These are phyloP conservation scores for Calycopis cecrops DNA, from an alignment of 1,140 invertebrate genomes.

Conservation along the genomic window DNA sequence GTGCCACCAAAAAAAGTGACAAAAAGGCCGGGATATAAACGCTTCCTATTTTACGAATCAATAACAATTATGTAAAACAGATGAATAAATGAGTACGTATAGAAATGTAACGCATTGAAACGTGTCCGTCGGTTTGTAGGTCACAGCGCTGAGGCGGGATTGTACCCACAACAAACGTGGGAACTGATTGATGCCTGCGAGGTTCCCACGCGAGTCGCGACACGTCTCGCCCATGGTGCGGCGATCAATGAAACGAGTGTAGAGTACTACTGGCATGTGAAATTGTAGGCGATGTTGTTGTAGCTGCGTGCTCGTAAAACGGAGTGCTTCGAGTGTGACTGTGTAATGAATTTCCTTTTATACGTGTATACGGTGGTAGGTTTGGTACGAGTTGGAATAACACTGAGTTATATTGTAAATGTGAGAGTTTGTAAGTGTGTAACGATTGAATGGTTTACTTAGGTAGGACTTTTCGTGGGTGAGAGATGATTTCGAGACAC, in stretches of 20 bases:
- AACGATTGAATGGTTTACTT: no score
- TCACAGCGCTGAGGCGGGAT: conserved; percentile 26
- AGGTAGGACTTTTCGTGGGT: no score
- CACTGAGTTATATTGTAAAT: no score
- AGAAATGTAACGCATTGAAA: conserved; percentile 13
- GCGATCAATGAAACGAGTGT: conserved; percentile 19
- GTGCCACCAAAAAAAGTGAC: no score
- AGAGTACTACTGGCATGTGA: conserved; percentile 1
- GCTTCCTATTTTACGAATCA: no score
- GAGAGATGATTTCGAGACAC: no score
- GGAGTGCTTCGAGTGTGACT: background rate
- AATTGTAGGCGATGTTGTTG: background rate
- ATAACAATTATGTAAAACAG: background rate
- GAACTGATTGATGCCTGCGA: conserved; percentile 27
- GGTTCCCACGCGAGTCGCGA: conserved; percentile 32
- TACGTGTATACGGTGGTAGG: no score
- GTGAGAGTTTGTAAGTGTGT: no score
- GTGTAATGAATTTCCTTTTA: conserved; percentile 17
- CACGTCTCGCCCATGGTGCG: conserved; percentile 13
- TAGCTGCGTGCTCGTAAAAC: background rate
- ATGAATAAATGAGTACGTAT: conserved; percentile 8
- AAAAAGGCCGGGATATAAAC: no score
- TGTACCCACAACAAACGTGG: conserved; percentile 35
- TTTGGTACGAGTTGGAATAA: no score
- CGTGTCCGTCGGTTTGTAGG: conserved; percentile 16